Base-by-base conservation (phyloP, 2,113 vertebrate species). In the Pteruthius melanotis region DNA sequence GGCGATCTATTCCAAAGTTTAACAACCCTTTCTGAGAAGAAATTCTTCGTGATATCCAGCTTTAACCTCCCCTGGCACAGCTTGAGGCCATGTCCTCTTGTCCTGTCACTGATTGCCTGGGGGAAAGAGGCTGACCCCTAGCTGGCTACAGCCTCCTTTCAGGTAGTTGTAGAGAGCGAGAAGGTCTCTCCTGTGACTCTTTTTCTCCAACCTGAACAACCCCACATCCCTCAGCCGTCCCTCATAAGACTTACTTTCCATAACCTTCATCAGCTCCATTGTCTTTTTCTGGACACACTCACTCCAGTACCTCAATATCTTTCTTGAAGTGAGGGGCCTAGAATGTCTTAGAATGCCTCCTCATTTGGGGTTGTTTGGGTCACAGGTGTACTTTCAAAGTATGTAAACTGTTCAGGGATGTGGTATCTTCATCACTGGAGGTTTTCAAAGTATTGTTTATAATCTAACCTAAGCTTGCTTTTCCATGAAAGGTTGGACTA, bases 251-350 rank as follows among this genome's bases (percentile, higher is more conserved):
- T 49, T 35, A 3, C 11, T 16, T 37, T 50, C 15, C 44, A 65
- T 22, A 81, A 7, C 10, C 18, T 27, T 65, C 19, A 20, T 13
- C 33, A 74, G 44, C 31, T 44, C 10, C 0, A 0, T 20, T 28
- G 28, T 23, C 15, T 65, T 65, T 39, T 57, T 28, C 68, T 24
- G 33, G 44, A 37, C 19, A 28, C 31, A 13, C 19, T 74, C 31
- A 13, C 19, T 74, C 33, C 3, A 11, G 7, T 13, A 44, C 8
- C 35, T 59, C 52, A 65, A 9, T 33, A 23, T 20, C 5, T 44
- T 57, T 40, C 13, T 31, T 56, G 27, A 37, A 20, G 22, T 20
- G 22, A 33, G 22, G 3, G 6, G 19, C 23, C 23, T 23, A 74
- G 19, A 89, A 37, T 0, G 0, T 16, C 27, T 60, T 50, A 45